These are phyloP conservation scores for Xerus rutilus DNA, from an alignment of 2,797 vertebrate genomes.

Conservation along the genomic window DNA sequence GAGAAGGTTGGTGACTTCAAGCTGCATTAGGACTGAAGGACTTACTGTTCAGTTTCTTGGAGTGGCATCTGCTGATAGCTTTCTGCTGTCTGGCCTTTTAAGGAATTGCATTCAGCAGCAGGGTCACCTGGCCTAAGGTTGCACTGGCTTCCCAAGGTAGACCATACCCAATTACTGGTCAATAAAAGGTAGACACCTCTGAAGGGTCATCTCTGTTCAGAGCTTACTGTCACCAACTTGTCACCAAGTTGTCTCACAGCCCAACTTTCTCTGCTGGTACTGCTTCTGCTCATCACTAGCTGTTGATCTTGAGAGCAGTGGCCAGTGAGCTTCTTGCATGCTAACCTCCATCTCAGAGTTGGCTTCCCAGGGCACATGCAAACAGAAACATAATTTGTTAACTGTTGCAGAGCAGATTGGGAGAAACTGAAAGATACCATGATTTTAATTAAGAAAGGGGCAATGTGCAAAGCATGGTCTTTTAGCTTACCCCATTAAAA, in stretches of 20 bases:
- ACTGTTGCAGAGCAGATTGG: background rate
- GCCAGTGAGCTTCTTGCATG: background rate
- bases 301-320: background rate
- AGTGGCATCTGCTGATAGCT: no score
- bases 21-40: background rate
- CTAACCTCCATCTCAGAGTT: background rate
- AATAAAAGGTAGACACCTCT: background rate
- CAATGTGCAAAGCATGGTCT: background rate
- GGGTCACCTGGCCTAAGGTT: background rate
- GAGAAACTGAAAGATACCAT: background rate
- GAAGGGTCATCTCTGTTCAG: background rate
- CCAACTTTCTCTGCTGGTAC: background rate
- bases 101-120: background rate
- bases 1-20: background rate
- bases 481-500: background rate
- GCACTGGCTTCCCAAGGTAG: background rate
- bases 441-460: background rate
- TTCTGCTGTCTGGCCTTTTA: background rate
- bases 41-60: background rate
- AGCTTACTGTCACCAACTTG: background rate
- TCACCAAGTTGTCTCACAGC: no score
- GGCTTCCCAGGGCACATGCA: background rate
- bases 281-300: background rate
- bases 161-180: background rate
- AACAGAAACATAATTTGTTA: background rate